Evolutionary conservation across 2,113 vertebrate genomes (phyloP), one percentile per base, ranked within the genome.

Genomic region (Scomber colias): DNA sequence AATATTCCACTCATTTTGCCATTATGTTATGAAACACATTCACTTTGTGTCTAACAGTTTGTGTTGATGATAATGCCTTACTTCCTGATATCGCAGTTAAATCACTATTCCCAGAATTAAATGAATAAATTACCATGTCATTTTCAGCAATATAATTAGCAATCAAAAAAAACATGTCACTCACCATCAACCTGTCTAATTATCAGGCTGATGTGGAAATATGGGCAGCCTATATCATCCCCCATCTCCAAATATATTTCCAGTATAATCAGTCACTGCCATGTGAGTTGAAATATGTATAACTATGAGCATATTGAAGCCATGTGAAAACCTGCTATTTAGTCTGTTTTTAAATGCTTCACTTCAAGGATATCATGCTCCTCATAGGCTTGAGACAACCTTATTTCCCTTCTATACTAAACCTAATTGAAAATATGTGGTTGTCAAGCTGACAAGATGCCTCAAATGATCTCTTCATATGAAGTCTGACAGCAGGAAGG

Each of bases 121-220:
- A 63, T 44, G 11, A 71, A 71, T 50, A 80, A 31, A 75, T 67
- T 44, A 79, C 54, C 31, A 64, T 54, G 8, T 51, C 14, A 71
- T 66, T 75, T 44, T 55, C 54, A 55, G 51, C 17, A 48, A 71
- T 59, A 60, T 56, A 60, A 60, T 64, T 65, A 70, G 7, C 57
- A 15, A 65, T 65, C 5, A 64, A 19, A 66, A 79, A 10, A 40
- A 40, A 75, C 16, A 55, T 55, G 15, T 49, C 10, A 56, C 49
- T 56, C 21, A 9, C 31, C 31, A 35, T 67, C 12, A 68, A 50
- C 40, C n/a, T 50, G 61, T 12, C 49, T 50, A 60, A 49, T 50
- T 21, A 62, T 62, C 71, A 13, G 30, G 61, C 30, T 31, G 30
- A 46, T 17, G 31, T 19, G 54, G 8, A 69, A 19, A 71, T 45